Conservation (phyloP, 2,888 invertebrate genomes). For the Lepeophtheirus nordmannii region DNA sequence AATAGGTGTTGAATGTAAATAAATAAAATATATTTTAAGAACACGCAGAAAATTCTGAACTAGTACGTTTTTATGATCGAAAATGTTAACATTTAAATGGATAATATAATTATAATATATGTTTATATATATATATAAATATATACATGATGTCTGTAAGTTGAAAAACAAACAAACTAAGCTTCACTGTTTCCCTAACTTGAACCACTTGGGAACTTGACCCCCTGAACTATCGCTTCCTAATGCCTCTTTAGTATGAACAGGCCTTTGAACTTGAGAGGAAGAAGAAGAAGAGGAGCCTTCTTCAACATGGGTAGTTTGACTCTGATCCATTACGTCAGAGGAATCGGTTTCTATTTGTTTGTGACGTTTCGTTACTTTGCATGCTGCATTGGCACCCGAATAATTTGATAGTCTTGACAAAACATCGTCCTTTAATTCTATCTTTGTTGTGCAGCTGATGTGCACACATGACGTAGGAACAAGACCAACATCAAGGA, state of each 20-base stretch:
- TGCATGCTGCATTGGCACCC: constrained; percentile 1
- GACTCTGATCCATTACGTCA: background rate
- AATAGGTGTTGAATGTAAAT: constrained; percentile 1
- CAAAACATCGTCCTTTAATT: background rate
- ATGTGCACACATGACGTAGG: background rate
- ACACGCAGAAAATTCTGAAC: too few species aligned
- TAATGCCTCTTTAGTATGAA: background rate
- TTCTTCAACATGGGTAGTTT: background rate
- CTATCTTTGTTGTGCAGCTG: background rate
- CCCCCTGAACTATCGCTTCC: too few species aligned
- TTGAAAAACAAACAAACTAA: too few species aligned
- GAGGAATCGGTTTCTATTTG: background rate
- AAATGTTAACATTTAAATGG: too few species aligned
- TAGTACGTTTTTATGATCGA: too few species aligned
- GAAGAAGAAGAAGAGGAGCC: background rate
- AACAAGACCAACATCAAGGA: constrained; percentile 1
- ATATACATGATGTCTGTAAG: background rate
- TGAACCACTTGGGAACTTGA: background rate
- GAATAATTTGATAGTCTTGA: background rate
- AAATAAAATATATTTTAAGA: background rate
- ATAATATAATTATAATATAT: too few species aligned
- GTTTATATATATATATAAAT: too few species aligned
- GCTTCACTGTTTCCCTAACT: background rate
- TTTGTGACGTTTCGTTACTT: background rate
- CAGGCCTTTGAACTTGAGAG: background rate